A percentile compares a stretch with the other conserved stretches of the same genome.
Conservation (phyloP, 2,888 invertebrate species). For the Fissipunctia ypsillon region DNA sequence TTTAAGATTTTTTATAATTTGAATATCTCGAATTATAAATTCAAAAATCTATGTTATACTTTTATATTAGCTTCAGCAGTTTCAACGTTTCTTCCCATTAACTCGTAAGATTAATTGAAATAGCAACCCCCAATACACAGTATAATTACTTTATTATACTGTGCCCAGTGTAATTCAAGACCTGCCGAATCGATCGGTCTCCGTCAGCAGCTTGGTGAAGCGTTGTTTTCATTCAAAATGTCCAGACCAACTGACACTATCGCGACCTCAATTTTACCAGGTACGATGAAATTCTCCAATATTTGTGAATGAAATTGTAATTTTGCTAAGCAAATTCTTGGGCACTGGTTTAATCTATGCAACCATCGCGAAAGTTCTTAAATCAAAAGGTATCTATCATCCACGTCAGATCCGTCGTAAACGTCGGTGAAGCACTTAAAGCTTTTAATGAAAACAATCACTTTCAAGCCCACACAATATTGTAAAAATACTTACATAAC, state of each 20-base stretch:
- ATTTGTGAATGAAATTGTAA: neutral
- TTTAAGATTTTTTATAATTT: too few species aligned
- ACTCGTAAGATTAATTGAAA: neutral
- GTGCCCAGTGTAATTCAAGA: constrained; percentile 14
- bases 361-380: constrained; percentile 30
- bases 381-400: constrained; percentile 20
- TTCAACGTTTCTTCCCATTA: neutral
- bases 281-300: neutral
- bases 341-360: neutral
- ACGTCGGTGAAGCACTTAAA: constrained; percentile 37
- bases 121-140: neutral
- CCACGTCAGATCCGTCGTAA: constrained; percentile 27
- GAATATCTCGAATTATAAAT: neutral
- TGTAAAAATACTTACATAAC: constrained; percentile 40
- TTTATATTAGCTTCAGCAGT: neutral
- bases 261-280: neutral
- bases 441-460: constrained; percentile 51
- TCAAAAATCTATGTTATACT: neutral
- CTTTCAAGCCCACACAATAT: constrained; percentile 49
- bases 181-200: constrained; percentile 4
- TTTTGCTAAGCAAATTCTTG: neutral
- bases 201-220: neutral
- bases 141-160: too few species aligned
- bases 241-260: constrained; percentile 1
- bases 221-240: neutral